A percentile compares a stretch with the other conserved stretches of the same genome.
Evolutionary conservation across 1,140 invertebrate species (phyloP).

Genomic region (Brachionus calyciflorus): DNA sequence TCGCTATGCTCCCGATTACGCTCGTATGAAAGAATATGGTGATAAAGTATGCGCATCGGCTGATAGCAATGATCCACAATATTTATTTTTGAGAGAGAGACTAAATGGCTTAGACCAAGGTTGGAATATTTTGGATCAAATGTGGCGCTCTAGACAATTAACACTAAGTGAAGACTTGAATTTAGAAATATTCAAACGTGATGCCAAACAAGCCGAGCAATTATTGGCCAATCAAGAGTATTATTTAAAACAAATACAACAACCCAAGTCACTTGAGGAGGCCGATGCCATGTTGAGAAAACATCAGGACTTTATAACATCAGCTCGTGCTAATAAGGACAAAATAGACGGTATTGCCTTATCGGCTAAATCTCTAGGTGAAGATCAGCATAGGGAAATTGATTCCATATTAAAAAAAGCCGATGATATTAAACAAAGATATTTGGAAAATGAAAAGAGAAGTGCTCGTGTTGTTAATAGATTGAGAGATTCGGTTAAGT

Average conservation of each 20-base stretch:
- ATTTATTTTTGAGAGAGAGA: constrained; percentile 95
- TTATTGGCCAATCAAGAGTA: constrained; percentile 96
- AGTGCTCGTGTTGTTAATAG: not conserved
- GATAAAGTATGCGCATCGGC: constrained; percentile 80
- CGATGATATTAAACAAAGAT: constrained; percentile 13
- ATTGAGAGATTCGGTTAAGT: constrained; percentile 83
- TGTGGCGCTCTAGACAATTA: constrained; percentile 98
- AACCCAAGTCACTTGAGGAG: constrained; percentile 73
- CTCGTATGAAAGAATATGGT: constrained; percentile 99
- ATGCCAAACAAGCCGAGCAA: constrained; percentile 95
- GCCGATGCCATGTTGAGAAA: constrained; percentile 94
- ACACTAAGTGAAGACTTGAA: constrained; percentile 66
- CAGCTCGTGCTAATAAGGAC: constrained; percentile 99
- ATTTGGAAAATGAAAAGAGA: constrained; percentile 7
- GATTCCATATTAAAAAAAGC: constrained; percentile 73
- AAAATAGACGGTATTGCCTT: constrained; percentile 92
- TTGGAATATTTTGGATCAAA: constrained; percentile 96
- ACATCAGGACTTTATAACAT: constrained; percentile 96
- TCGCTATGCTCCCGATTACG: constrained; percentile 93
- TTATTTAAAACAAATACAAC: constrained; percentile 72
- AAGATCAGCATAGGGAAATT: constrained; percentile 80
- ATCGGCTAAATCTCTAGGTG: constrained; percentile 81
- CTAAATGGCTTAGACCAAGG: constrained; percentile 94
- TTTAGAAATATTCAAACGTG: constrained; percentile 84
- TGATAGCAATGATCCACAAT: constrained; percentile 80